A percentile compares a stretch with the other conserved stretches of the same genome.
phyloP scores from a whole-genome alignment of 2,888 invertebrate species.

The Adelphocoris suturalis region DNA sequence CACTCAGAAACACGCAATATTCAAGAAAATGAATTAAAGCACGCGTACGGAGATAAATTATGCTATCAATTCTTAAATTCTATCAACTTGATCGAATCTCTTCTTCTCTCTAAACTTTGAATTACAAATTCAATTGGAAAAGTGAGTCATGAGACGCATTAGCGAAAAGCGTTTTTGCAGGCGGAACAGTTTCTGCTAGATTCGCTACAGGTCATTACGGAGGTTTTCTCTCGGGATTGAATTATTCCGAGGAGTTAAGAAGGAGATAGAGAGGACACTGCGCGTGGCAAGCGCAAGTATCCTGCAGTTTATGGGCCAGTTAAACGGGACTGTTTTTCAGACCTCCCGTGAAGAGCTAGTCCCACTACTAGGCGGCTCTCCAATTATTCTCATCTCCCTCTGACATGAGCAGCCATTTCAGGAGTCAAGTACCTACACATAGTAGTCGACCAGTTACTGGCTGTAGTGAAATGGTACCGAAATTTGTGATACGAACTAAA shows the following conservation, averaged over 20 bases:
- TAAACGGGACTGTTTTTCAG: conserved; percentile 28
- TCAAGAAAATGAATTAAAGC: too few relatives aligned
- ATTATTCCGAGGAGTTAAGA: neutral
- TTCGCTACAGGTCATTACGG: neutral
- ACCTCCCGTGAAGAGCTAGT: neutral
- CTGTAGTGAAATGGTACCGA: too few relatives aligned
- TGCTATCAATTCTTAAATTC: too few relatives aligned
- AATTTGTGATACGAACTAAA: too few relatives aligned
- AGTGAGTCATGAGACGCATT: too few relatives aligned
- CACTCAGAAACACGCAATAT: too few relatives aligned
- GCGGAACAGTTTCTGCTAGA: neutral
- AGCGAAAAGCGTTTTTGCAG: neutral
- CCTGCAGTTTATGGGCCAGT: conserved; percentile 28
- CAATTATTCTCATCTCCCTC: neutral
- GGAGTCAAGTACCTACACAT: neutral
- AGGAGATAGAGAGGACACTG: neutral
- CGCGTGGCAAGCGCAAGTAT: neutral
- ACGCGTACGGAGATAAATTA: too few relatives aligned
- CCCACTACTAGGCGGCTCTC: neutral
- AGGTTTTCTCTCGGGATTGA: neutral
- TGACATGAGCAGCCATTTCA: neutral
- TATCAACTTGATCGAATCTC: too few relatives aligned
- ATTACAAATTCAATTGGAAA: too few relatives aligned
- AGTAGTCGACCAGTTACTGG: too few relatives aligned
- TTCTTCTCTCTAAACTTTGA: too few relatives aligned